phyloP scores from a whole-genome alignment of 2,888 invertebrate species.

The Thera obeliscata region DNA sequence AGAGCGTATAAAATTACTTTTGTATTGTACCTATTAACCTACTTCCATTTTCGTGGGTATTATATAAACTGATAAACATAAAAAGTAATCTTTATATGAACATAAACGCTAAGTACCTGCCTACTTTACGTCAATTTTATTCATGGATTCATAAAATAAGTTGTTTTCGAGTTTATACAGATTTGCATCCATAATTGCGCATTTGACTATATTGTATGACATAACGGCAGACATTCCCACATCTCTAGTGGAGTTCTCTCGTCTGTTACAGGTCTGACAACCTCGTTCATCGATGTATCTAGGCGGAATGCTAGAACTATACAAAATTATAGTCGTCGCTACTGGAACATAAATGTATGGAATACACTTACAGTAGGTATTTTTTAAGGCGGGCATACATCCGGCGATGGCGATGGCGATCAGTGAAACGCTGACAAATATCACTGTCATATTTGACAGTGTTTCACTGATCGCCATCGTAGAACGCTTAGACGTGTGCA shows the following conservation, averaged over 20 bases:
- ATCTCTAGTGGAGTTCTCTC: constrained; percentile 39
- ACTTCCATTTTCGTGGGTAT: constrained; percentile 16
- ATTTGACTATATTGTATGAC: constrained; percentile 22
- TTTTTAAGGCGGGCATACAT: not conserved
- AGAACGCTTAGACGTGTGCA: no score
- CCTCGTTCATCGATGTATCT: constrained; percentile 14
- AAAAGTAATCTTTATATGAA: constrained; percentile 13
- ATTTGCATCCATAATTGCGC: constrained; percentile 14
- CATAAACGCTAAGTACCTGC: not conserved
- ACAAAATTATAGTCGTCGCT: not conserved
- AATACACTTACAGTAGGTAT: not conserved
- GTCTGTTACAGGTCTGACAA: constrained; percentile 1
- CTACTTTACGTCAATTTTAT: constrained; percentile 17
- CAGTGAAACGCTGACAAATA: no score
- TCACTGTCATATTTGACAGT: no score
- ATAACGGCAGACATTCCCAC: constrained; percentile 16
- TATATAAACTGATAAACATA: constrained; percentile 10
- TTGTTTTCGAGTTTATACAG: constrained; percentile 17
- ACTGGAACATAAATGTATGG: constrained; percentile 6
- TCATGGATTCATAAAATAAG: constrained; percentile 20
- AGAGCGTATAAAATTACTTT: constrained; percentile 15
- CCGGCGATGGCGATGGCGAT: no score
- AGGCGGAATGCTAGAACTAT: constrained; percentile 2
- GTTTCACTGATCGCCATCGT: no score
- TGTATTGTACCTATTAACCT: constrained; percentile 3